Evolutionary conservation across 2,113 vertebrate genomes (phyloP), one percentile per base, ranked within the genome.

Genomic region (Rhinichthys klamathensis): DNA sequence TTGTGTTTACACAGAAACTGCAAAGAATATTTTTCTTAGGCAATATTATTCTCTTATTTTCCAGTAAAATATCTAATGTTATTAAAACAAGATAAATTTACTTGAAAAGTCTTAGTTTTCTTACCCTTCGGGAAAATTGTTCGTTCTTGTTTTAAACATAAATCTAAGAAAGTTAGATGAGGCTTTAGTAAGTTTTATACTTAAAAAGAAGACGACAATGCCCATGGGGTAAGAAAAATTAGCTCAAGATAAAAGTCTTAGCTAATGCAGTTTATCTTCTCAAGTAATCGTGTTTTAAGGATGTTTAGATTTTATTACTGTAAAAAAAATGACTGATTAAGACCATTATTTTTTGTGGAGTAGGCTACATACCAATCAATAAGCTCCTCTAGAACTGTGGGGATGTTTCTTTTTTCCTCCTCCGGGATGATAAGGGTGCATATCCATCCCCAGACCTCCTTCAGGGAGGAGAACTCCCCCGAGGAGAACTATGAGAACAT

Each of bases 391-490:
- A 80, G 60, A 46, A 30, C 16, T 44, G 25, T 65, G 16, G 25
- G 25, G 49, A 67, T 51, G 44, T 82, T 69, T 69, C 18, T 63
- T 15, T 41, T 49, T 41, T 27, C 9, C 25, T 69, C 61, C 63
- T 23, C n/a, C 25, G 4, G 61, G 58, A 69, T 82, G 63, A 82
- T 69, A 82, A 54, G 67, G 30, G 49, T 56, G 80, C 32, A 56
- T 25, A 72, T 83, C 65, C 67, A 83, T 70, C 49, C 65, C 49
- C 49, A 72, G 80, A 83, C 80, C 65, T 81, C 80, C 80, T 23
- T 67, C 4, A 56, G 80, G 80, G 27, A 83, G 67, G 49, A 83
- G 2, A 56, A 72, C 80, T 83, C 49, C 67, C 80, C 67, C 2
- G 46, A 56, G 65, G 30, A 58, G 25, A 70, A 41, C 80, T 72